These are phyloP conservation scores for Podargus strigoides DNA, from an alignment of 2,797 vertebrate species.

Conservation along the genomic window DNA sequence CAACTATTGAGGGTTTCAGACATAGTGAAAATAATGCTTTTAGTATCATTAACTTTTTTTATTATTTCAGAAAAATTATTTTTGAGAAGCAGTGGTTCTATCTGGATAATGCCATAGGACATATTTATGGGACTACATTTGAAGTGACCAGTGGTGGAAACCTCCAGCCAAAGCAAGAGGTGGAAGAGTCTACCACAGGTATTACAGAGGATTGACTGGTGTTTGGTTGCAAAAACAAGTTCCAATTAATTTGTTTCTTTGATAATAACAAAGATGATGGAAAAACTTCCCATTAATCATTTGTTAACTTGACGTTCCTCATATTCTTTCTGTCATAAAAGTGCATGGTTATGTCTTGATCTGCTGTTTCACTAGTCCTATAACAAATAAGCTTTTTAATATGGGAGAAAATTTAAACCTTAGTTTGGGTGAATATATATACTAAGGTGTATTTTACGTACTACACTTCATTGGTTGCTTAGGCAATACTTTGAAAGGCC, in stretches of 20 bases:
- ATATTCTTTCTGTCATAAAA: not conserved
- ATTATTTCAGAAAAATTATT: constrained; percentile 83
- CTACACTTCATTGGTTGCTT: not conserved
- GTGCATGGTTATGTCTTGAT: not conserved
- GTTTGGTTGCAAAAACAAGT: not conserved
- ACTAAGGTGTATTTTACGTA: not conserved
- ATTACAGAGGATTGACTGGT: not conserved
- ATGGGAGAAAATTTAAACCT: not conserved
- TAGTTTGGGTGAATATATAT: not conserved
- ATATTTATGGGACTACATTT: constrained; percentile 86
- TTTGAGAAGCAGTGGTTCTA: constrained; percentile 99
- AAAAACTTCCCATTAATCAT: not conserved
- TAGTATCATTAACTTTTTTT: not conserved
- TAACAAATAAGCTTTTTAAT: not conserved
- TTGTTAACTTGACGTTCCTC: not conserved
- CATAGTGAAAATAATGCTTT: not conserved
- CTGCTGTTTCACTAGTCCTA: not conserved
- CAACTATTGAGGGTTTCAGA: not conserved
- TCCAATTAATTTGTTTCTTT: not conserved
- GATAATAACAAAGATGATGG: not conserved
- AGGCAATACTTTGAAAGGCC: not conserved
- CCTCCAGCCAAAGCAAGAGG: constrained; percentile 80
- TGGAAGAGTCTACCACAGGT: constrained; percentile 77
- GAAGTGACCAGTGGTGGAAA: constrained; percentile 84
- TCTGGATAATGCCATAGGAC: constrained; percentile 87